Evolutionary conservation across 37 sponge, comb jelly and placozoan species (phyloP), one percentile per base, ranked within the genome.

Genomic region (Geodia barretti): DNA sequence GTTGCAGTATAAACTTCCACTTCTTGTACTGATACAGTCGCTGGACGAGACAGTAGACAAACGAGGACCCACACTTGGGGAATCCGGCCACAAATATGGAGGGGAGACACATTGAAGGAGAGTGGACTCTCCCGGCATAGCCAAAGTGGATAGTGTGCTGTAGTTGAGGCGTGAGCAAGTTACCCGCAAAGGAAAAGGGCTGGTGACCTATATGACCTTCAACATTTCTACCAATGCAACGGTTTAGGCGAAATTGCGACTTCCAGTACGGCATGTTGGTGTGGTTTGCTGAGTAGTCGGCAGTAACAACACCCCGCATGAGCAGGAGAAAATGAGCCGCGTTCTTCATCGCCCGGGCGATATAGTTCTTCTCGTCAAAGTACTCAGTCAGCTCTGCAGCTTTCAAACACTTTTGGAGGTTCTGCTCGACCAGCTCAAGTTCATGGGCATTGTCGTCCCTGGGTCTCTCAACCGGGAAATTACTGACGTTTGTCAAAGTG

Each of bases 31-130:
- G 4, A 36, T 63, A 1, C 59, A 79, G 29, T 4, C 2, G 60
- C 25, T 62, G 71, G 2, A 81, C 1, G 28, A 72, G 59, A 62
- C 82, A 81, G 43, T 61, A 87, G 1, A 87, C 61, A 31, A 74
- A 72, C 0, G 76, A 79, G 0, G 81, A 79, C 4, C 87, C 87
- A 75, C 87, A 80, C 69, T 87, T 87, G 9, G 87, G 81, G 67
- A 75, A 87, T 9, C 87, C 87, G 26, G 68, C 68, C 4, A 80
- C 38, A 75, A 87, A 87, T 32, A 87, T 7, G 0, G 25, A 66
- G 30, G 87, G 87, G 0, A 87, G 61, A 40, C 87, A 87, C 23
- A 75, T 41, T 3, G 75, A 20, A 9, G 34, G 1, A 61, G 82
- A 63, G 1, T 40, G 39, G n/a, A 77, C 37, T 3, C 19, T 21